A percentile compares a stretch with the other conserved stretches of the same genome.
Evolutionary conservation across 2,113 vertebrate genomes (phyloP).

Genomic region (Axis porcinus): DNA sequence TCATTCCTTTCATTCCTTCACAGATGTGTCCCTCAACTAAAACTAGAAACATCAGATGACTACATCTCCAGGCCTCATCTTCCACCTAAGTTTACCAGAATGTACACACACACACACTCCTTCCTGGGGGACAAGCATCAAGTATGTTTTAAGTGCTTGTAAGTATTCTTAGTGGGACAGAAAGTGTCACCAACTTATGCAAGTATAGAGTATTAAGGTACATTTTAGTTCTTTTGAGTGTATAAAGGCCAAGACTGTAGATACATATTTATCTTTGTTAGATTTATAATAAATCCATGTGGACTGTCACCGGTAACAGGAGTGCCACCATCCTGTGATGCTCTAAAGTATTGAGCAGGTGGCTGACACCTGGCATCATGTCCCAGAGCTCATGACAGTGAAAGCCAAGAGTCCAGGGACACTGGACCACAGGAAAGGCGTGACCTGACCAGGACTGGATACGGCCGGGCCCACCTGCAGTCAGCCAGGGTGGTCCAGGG

Average conservation of each 20-base stretch:
- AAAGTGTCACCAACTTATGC: neutral
- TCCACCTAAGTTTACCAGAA: neutral
- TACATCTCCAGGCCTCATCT: neutral
- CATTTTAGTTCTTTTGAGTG: neutral
- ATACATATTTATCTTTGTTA: neutral
- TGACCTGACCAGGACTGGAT: neutral
- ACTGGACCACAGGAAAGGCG: neutral
- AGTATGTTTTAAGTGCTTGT: neutral
- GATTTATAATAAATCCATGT: neutral
- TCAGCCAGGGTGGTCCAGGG: neutral
- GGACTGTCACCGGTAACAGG: neutral
- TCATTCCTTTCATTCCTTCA: neutral
- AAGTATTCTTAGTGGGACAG: neutral
- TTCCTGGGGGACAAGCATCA: neutral
- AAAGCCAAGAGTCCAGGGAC: rapidly evolving
- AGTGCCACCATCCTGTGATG: neutral
- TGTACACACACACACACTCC: neutral
- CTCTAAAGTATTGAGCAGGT: neutral
- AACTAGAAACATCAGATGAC: neutral
- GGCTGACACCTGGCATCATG: neutral
- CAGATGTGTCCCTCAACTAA: neutral
- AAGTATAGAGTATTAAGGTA: neutral
- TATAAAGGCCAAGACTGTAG: neutral
- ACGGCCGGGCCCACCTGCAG: rapidly evolving
- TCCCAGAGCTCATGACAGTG: neutral